These are phyloP conservation scores for Jordanella pulchra DNA, from an alignment of 2,797 vertebrate genomes.

Conservation along the genomic window DNA sequence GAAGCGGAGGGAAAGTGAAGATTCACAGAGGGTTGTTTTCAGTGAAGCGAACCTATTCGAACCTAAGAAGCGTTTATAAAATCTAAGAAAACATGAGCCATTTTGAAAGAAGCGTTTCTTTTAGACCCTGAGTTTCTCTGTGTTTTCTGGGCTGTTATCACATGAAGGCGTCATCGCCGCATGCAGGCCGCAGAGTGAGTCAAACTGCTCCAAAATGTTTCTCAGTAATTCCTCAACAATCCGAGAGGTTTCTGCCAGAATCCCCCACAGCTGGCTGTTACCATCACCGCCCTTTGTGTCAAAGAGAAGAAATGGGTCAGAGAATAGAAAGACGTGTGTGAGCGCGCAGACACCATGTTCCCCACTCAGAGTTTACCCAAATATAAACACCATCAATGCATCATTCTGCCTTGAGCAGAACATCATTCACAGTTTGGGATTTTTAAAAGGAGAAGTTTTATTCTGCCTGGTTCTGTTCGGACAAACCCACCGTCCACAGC, in stretches of 20 bases:
- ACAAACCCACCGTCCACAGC: no score
- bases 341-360: background rate
- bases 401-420: background rate
- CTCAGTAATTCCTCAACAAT: constrained; percentile 1
- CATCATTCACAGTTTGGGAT: background rate
- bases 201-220: constrained; percentile 1
- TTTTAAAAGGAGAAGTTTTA: background rate
- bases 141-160: background rate
- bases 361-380: background rate
- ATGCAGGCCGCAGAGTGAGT: background rate
- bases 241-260: background rate
- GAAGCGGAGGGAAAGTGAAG: background rate
- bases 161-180: background rate
- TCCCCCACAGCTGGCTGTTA: background rate
- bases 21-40: background rate
- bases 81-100: background rate
- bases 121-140: background rate
- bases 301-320: background rate
- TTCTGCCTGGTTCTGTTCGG: no score
- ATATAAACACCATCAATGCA: background rate
- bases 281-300: background rate
- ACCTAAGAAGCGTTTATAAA: background rate
- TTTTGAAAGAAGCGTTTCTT: background rate
- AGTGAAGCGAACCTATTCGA: background rate
- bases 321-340: background rate